phyloP scores from a whole-genome alignment of 2,888 invertebrate species.

The Dromius quadrimaculatus region DNA sequence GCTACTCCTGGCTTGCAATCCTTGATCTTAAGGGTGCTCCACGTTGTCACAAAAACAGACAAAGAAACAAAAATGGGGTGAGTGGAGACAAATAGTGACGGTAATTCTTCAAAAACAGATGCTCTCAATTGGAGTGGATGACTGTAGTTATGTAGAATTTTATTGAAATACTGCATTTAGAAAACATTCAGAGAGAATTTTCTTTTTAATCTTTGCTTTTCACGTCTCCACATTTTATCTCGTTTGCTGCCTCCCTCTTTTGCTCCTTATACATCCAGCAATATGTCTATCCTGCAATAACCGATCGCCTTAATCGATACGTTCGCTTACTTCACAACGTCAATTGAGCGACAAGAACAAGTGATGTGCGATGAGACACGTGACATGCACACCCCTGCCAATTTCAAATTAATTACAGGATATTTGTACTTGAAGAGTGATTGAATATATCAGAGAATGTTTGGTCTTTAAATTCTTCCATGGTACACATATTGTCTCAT shows the following conservation, averaged over 20 bases:
- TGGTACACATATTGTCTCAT: conserved; percentile 15
- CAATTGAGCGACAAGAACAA: conserved; percentile 4
- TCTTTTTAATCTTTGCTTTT: no score
- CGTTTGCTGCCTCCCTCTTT: neutral
- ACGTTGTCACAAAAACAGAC: neutral
- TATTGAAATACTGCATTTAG: no score
- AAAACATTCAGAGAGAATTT: no score
- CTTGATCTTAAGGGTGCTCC: neutral
- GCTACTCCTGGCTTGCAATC: neutral
- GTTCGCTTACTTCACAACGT: no score
- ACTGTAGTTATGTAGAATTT: no score
- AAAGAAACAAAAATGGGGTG: neutral
- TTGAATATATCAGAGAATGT: neutral
- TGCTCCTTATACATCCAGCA: no score
- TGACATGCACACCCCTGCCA: neutral
- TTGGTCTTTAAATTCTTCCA: conserved; percentile 21
- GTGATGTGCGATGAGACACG: neutral
- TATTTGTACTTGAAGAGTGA: neutral
- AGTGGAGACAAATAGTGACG: no score
- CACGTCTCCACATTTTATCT: neutral
- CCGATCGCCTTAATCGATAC: no score
- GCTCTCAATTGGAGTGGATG: no score
- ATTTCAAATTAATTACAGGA: neutral
- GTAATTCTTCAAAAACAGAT: no score
- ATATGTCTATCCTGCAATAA: neutral